Conservation (phyloP, 2,113 vertebrate species). For the Perognathus longimembris region DNA sequence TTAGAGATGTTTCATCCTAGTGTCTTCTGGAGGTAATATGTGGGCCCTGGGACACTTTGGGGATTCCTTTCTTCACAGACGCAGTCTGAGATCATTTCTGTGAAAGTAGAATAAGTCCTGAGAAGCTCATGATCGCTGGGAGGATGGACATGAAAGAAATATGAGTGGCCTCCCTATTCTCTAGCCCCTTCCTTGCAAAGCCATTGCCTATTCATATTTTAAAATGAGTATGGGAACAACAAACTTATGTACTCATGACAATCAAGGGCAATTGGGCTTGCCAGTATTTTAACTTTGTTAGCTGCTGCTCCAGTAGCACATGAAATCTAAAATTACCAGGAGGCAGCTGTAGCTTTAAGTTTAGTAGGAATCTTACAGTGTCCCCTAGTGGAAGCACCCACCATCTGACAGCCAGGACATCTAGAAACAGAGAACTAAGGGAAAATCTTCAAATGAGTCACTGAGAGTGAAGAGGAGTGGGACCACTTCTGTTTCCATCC, state of each 20-base stretch:
- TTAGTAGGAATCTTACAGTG: constrained; percentile 40
- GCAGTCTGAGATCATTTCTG: background rate
- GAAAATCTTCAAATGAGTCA: background rate
- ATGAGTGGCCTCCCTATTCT: background rate
- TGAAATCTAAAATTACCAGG: background rate
- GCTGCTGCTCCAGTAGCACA: background rate
- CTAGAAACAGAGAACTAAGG: background rate
- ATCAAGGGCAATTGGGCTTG: background rate
- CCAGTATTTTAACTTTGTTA: background rate
- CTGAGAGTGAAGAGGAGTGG: background rate
- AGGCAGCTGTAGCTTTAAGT: background rate
- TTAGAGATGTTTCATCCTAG: background rate
- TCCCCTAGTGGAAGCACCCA: constrained; percentile 24
- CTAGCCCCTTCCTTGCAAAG: background rate
- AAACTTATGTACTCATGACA: background rate
- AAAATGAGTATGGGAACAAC: background rate
- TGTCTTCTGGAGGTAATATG: background rate
- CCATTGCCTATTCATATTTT: background rate
- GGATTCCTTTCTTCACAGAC: background rate
- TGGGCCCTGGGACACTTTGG: background rate
- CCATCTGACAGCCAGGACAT: background rate
- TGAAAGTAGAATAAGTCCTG: background rate
- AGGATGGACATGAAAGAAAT: background rate
- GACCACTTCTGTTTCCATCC: background rate
- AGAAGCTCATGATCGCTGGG: background rate